phyloP scores from a whole-genome alignment of 2,888 invertebrate species.

The Agonopterix subpropinquella region DNA sequence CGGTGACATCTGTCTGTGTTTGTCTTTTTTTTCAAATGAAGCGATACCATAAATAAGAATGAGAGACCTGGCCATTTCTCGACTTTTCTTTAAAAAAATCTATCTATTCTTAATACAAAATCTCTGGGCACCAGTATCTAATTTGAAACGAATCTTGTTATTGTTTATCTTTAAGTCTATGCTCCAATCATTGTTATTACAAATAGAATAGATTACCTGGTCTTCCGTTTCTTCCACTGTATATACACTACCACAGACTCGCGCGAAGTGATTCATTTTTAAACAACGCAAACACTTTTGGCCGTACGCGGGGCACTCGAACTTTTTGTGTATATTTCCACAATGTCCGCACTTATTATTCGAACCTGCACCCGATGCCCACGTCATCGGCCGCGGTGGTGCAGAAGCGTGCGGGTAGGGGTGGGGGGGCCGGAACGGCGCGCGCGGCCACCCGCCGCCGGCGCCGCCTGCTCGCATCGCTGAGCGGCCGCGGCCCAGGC shows the following conservation, averaged over 20 bases:
- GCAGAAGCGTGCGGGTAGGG: neutral
- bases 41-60: too few relatives aligned
- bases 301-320: constrained; percentile 6
- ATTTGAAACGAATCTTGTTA: constrained; percentile 3
- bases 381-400: too few relatives aligned
- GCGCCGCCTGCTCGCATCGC: neutral
- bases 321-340: neutral
- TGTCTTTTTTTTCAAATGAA: too few relatives aligned
- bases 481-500: neutral
- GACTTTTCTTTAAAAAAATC: too few relatives aligned
- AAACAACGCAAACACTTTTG: constrained; percentile 5
- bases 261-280: constrained; percentile 6
- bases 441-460: neutral
- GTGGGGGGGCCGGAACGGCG: neutral
- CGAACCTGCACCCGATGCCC: too few relatives aligned
- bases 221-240: constrained; percentile 1
- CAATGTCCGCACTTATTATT: constrained; percentile 1
- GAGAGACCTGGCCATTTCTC: too few relatives aligned
- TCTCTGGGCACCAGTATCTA: constrained; percentile 12
- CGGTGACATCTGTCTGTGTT: too few relatives aligned
- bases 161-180: constrained; percentile 3
- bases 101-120: too few relatives aligned
- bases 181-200: neutral
- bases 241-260: constrained; percentile 3
- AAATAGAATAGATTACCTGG: neutral